These are phyloP conservation scores for Oncorhynchus gorbuscha DNA, from an alignment of 2,113 vertebrate species.

Conservation along the genomic window DNA sequence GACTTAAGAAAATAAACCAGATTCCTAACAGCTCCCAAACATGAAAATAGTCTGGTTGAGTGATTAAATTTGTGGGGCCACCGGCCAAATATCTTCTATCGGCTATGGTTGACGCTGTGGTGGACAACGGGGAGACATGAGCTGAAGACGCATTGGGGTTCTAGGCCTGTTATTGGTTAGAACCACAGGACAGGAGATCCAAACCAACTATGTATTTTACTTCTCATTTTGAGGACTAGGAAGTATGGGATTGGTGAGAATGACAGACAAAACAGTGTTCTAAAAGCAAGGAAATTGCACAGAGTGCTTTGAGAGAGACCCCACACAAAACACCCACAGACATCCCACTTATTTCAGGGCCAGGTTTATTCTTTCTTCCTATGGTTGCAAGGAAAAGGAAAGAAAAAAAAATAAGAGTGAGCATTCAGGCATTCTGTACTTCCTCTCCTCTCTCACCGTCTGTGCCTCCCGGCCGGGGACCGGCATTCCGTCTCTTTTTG, in stretches of 20 bases:
- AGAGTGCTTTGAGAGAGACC: constrained; percentile 16
- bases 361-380: constrained; percentile 47
- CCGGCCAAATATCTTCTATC: background rate
- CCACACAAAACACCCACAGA: constrained; percentile 32
- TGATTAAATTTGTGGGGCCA: constrained; percentile 50
- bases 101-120: constrained; percentile 16
- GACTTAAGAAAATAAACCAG: constrained; percentile 54
- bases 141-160: background rate
- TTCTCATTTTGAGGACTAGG: constrained; percentile 11
- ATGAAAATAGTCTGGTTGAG: constrained; percentile 47
- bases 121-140: background rate
- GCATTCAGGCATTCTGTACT: constrained; percentile 8
- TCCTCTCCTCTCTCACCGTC: constrained; percentile 16
- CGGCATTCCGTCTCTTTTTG: constrained; percentile 29
- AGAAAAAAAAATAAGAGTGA: constrained; percentile 21
- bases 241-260: constrained; percentile 33
- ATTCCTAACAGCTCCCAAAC: constrained; percentile 41
- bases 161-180: constrained; percentile 9
- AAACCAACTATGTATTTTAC: constrained; percentile 11
- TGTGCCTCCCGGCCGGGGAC: constrained; percentile 25
- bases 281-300: constrained; percentile 31
- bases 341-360: constrained; percentile 24
- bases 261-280: constrained; percentile 27
- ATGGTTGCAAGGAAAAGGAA: constrained; percentile 23
- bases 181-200: background rate